Evolutionary conservation across 1,140 invertebrate genomes (phyloP), one percentile per base, ranked within the genome.

Genomic region (Homalodisca vitripennis): DNA sequence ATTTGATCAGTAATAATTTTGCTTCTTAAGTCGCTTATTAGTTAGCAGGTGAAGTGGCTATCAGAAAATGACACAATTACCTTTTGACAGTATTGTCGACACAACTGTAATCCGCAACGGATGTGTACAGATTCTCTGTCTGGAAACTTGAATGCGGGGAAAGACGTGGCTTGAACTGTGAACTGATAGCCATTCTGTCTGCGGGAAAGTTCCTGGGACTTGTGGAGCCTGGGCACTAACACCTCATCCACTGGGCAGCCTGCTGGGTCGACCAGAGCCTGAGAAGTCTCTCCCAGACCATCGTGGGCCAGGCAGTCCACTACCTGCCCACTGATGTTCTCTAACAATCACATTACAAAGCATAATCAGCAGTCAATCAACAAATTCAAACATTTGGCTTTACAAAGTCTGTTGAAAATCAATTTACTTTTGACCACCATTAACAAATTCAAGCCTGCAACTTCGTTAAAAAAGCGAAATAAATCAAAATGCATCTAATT

Each of bases 121-220:
- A 92, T 80, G 78, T 92, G 90, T 13, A 92, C 78, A 66, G 86
- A 85, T 64, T 89, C 87, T 71, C 89, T 80, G 74, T 91, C 89
- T 17, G 90, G 89, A 80, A 92, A 92, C 75, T 91, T 91, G 74
- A 92, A 92, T 3, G 89, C 90, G 13, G 87, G 84, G 80, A 92
- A 92, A 31, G 84, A 48, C 6, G 68, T 51, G 26, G 60, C 27
- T 22, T 51, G 34, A 29, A 34, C 46, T 32, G 41, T 29, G 2
- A 69, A 20, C 20, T 3, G 34, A n/a, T 30, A 34, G 12, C 46
- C 30, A 3, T 63, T 20, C 20, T n/a, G 22, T 6, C 20, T n/a
- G 13, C 31, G 3, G 17, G 20, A 1, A 3, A 47, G 20, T 1
- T 46, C 30, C 24, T 20, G 20, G 26, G 31, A 6, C 26, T 22